Evolutionary conservation across 30 jellyfish, hydroid and myxozoan genomes (phyloP).

Genomic region (Chrysaora quinquecirrha): DNA sequence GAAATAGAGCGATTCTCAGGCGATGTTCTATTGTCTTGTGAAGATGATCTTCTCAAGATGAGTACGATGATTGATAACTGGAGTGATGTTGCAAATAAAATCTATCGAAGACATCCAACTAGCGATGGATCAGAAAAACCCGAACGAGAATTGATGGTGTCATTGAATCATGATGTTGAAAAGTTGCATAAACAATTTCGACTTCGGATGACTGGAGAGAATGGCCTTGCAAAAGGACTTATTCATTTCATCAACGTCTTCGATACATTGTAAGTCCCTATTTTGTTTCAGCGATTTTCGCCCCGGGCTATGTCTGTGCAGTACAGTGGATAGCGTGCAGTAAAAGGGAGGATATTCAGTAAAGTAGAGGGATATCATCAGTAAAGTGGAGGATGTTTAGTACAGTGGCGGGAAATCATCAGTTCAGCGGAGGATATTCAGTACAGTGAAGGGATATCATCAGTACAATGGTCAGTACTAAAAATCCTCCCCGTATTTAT

Average conservation of each 20-base stretch:
- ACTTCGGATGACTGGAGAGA: slow-evolving; percentile 95
- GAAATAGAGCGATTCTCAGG: slow-evolving; percentile 96
- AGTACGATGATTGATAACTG: slow-evolving; percentile 68
- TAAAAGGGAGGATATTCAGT: no score
- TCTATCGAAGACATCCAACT: slow-evolving; percentile 70
- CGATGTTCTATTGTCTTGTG: slow-evolving; percentile 81
- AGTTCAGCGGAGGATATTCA: no score
- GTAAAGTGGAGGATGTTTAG: no score
- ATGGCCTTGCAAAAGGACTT: slow-evolving; percentile 84
- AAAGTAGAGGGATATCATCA: no score
- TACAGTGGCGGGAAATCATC: no score
- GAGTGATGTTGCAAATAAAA: slow-evolving; percentile 71
- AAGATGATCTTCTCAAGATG: slow-evolving; percentile 83
- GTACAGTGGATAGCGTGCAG: no score
- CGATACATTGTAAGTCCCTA: slow-evolving; percentile 70
- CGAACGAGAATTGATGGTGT: slow-evolving; percentile 79
- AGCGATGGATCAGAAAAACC: slow-evolving; percentile 24
- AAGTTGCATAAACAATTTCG: slow-evolving; percentile 68
- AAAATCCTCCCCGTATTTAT: not conserved
- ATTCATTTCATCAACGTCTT: slow-evolving; percentile 74
- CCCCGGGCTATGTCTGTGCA: no score
- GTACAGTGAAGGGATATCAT: no score
- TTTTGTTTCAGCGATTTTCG: not conserved
- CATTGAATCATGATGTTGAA: slow-evolving; percentile 70
- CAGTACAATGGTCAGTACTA: not conserved